Base-by-base conservation (phyloP, 2,797 vertebrate species). In the Pipistrellus pygmaeus region DNA sequence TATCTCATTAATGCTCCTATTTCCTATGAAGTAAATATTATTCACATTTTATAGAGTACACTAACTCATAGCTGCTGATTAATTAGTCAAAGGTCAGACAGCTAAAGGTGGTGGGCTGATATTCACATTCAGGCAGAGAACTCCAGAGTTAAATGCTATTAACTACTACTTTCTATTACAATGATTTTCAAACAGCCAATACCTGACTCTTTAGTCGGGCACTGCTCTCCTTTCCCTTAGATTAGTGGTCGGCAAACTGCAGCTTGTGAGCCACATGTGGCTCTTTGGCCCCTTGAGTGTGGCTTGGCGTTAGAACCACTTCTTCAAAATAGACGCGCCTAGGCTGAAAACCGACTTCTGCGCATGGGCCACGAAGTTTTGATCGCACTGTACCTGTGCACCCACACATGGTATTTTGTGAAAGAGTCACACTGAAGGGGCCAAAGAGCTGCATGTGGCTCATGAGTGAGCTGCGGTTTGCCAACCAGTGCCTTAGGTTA, bases 71-170 rank as follows among this genome's bases (percentile, higher is more conserved):
- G 11, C 17, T 96, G 66, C 51, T 66, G 87, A 78, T 10, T 86
- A 87, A 90, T 77, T 85, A 95, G 41, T n/a, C 75, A 85, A 91
- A 90, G 38, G 32, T 93, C 73, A 44, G 41, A n/a, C 2, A 73
- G 77, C 48, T 90, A 80, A 91, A 88, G 1, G 20, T 60, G 30
- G 55, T 6, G 7, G 5, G 18, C 7, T 2, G 41, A 78, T 51
- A 68, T n/a, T 69, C 9, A 32, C 6, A 73, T n/a, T 57, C 38
- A 76, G 23, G 55, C 9, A 46, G 20, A 4, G 18, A 77, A 83
- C 11, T 83, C 32, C 15, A 64, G 14, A 55, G 15, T 25, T n/a
- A 92, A 87, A 91, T 23, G 53, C 30, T 53, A 53, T 55, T 18
- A 92, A 75, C 80, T 53, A 35, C 48, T 51, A 60, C 6, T 8